Evolutionary conservation across 2,888 invertebrate genomes (phyloP).

Genomic region (Ischnura elegans): DNA sequence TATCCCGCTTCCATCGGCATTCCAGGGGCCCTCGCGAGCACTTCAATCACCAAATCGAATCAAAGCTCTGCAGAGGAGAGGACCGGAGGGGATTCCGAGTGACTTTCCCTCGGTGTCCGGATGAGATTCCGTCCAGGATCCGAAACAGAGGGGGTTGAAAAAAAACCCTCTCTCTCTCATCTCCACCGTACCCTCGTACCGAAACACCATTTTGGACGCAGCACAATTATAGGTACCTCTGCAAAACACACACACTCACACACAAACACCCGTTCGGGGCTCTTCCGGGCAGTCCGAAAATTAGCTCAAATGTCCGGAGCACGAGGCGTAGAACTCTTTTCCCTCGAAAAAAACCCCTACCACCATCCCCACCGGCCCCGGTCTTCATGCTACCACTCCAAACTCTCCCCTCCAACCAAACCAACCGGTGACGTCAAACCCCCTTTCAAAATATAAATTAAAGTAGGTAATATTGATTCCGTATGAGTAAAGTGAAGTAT

Average conservation of each 20-base stretch:
- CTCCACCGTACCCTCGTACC: background rate
- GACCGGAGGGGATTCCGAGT: slow-evolving; percentile 6
- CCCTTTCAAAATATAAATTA: too few species aligned
- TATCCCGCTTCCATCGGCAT: background rate
- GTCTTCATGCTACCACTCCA: too few species aligned
- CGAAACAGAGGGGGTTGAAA: background rate
- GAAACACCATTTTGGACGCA: background rate
- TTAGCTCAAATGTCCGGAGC: slow-evolving; percentile 35
- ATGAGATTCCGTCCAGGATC: background rate
- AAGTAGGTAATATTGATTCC: too few species aligned
- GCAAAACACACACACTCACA: too few species aligned
- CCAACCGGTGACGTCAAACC: background rate
- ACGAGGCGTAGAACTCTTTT: background rate
- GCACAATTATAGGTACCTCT: background rate
- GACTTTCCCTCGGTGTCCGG: background rate
- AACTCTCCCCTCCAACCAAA: background rate
- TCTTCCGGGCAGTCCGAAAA: slow-evolving; percentile 10
- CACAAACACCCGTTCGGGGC: slow-evolving; percentile 13
- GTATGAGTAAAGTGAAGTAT: too few species aligned
- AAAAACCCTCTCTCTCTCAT: too few species aligned
- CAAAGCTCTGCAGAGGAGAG: background rate
- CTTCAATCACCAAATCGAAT: slow-evolving; percentile 13
- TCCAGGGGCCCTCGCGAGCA: background rate
- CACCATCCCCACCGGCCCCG: background rate
- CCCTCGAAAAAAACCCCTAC: background rate